phyloP scores from a whole-genome alignment of 1,140 invertebrate species.

The Dendroctonus ponderosae region DNA sequence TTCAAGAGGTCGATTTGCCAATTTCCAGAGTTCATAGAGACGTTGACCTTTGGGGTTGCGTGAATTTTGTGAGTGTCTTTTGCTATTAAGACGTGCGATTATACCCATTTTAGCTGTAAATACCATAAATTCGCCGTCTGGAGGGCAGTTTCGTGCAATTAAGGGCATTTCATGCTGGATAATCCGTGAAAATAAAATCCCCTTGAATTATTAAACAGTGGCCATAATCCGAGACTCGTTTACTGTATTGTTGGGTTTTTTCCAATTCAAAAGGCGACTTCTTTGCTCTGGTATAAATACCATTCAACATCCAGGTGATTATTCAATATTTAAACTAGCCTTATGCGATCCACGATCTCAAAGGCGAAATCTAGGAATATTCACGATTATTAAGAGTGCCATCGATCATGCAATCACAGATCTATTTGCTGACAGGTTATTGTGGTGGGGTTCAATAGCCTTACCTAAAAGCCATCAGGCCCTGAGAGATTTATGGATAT shows the following conservation, averaged over 20 bases:
- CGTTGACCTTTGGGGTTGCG: slow-evolving; percentile 20
- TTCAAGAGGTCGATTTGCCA: background rate
- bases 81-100: slow-evolving; percentile 2
- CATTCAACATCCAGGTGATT: no score
- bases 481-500: slow-evolving; percentile 1
- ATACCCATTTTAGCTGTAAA: background rate
- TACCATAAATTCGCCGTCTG: no score
- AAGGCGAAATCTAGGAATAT: no score
- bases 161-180: no score
- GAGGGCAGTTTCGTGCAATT: no score
- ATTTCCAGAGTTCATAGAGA: slow-evolving; percentile 18
- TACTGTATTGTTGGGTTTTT: no score
- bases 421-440: background rate
- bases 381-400: background rate
- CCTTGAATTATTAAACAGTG: no score
- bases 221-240: no score
- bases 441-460: slow-evolving; percentile 1
- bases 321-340: background rate
- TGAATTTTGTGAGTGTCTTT: slow-evolving; percentile 11
- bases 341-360: no score
- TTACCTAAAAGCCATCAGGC: background rate
- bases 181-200: no score
- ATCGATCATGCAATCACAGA: background rate
- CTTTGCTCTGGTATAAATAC: no score
- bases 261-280: no score